Percentiles rank a stretch among this genome's conserved stretches.
These are phyloP conservation scores for Anguilla japonica DNA, from an alignment of 2,113 vertebrate species.

Conservation along the genomic window DNA sequence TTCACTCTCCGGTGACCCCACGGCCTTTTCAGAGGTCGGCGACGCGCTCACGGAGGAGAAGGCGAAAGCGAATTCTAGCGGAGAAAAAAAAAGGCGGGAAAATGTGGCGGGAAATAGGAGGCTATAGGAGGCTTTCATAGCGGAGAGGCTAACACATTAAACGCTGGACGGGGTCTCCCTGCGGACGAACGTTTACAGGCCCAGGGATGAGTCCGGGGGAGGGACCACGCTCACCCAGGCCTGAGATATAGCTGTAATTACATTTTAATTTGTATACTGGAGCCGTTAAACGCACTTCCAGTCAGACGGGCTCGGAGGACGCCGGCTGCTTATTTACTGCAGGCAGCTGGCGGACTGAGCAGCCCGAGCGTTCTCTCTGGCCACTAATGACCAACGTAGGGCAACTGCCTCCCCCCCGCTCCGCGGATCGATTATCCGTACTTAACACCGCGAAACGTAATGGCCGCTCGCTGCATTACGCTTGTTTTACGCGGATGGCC, in stretches of 20 bases:
- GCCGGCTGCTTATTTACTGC: not conserved
- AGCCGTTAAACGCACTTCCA: not conserved
- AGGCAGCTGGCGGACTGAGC: not conserved
- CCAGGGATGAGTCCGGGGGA: not conserved
- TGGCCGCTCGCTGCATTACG: not conserved
- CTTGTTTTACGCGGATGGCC: not conserved
- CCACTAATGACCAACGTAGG: not conserved
- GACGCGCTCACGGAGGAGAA: not conserved
- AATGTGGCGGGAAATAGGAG: not conserved
- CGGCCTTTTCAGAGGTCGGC: not conserved
- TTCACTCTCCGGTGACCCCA: not conserved
- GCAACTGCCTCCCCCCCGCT: not conserved
- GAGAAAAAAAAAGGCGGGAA: not conserved
- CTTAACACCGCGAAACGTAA: not conserved
- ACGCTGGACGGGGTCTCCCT: too few species aligned
- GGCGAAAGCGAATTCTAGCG: not conserved
- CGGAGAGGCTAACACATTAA: not conserved
- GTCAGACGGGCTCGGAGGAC: not conserved
- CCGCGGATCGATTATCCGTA: not conserved
- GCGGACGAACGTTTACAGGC: not conserved
- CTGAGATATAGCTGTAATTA: not conserved
- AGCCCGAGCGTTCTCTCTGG: not conserved
- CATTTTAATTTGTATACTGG: conserved; percentile 5
- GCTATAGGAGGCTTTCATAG: not conserved
- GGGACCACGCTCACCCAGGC: not conserved